Evolutionary conservation across 2,797 vertebrate genomes (phyloP), one percentile per base, ranked within the genome.

Genomic region (Protosalanx chinensis): DNA sequence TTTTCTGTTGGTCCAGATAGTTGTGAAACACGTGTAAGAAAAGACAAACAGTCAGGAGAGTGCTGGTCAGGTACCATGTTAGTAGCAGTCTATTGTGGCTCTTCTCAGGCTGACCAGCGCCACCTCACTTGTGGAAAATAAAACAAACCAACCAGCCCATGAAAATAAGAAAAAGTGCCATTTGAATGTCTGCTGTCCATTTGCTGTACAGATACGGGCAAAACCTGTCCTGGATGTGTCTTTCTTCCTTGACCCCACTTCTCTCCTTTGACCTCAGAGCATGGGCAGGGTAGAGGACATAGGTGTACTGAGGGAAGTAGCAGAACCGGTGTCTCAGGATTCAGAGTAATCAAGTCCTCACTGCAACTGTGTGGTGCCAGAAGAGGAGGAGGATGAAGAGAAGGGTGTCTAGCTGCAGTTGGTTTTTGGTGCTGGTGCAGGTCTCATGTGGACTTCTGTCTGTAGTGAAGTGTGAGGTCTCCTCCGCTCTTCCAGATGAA

Each of bases 401-500:
- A 61, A 63, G 53, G 83, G 51, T 56, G 6, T 16, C 51, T n/a
- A 56, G 51, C 51, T 56, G 51, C 15, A n/a, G 51, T 16, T 4
- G 18, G 18, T 16, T n/a, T 4, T 56, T 56, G 51, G 16, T 56
- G 46, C 1, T 2, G 5, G 46, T 6, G 51, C 49, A 82, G 58
- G 62, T 77, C 80, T 95, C 94, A 95, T 91, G 94, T 94, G 0
- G 93, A 94, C 74, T 94, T 95, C 91, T 95, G 94, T 6, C 94
- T 91, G 85, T 95, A 95, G 68, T 95, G 93, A 63, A 95, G 93
- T 0, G 94, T 95, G 72, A 95, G 89, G 72, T 95, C 94, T 0
- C 94, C 93, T 0, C 94, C 94, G 0, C 94, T 95, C 87, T 95
- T 95, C 93, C 94, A 95, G 71, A 95, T 93, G 91, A 95, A 95